Base-by-base conservation (phyloP, 2,113 vertebrate genomes). In the Galeopterus variegatus region DNA sequence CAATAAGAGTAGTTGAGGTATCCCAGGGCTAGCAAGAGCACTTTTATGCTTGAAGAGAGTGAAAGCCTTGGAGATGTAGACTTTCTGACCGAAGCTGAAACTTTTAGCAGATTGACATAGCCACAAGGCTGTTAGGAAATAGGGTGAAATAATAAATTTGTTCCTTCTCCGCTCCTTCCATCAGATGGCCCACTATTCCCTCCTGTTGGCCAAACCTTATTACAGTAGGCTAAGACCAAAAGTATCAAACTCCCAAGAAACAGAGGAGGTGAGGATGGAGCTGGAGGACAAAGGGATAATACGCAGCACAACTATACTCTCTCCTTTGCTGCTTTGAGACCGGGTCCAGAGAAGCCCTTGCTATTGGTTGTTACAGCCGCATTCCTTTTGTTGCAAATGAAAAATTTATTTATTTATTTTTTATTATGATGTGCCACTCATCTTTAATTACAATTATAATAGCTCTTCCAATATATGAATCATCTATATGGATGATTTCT, bases 271-370 rank as follows among this genome's bases (percentile, higher is more conserved):
- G 26, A 88, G 36, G 15, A 79, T 52, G 2, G 8, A 24, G 9
- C 4, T 18, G 8, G 19, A 1, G 26, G 15, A 3, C 58, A 77
- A 72, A 21, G 6, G n/a, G 17, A 56, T 4, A 12, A 45, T 28
- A 19, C 0, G 2, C 2, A 13, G 21, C 6, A 18, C 7, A 21
- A 0, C 4, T 10, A 41, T 31, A 64, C 8, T 7, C 48, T 73
- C 41, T 62, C 23, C 45, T 10, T 13, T 19, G 11, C 13, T 17
- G 64, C 17, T 67, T 13, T 1, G 5, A 19, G 2, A 2, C 24
- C 26, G 45, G 67, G 48, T 69, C 36, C 6, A 50, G 8, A n/a
- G 19, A 36, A 80, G 4, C 4, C 21, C 9, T 15, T 48, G 31
- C 8, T 14, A 33, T 10, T 48, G 48, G 26, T 67, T 50, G 14